Percentiles rank a stretch among this genome's conserved stretches.
Conservation (phyloP, 2,113 vertebrate genomes). For the Benitochromis conjunctus region DNA sequence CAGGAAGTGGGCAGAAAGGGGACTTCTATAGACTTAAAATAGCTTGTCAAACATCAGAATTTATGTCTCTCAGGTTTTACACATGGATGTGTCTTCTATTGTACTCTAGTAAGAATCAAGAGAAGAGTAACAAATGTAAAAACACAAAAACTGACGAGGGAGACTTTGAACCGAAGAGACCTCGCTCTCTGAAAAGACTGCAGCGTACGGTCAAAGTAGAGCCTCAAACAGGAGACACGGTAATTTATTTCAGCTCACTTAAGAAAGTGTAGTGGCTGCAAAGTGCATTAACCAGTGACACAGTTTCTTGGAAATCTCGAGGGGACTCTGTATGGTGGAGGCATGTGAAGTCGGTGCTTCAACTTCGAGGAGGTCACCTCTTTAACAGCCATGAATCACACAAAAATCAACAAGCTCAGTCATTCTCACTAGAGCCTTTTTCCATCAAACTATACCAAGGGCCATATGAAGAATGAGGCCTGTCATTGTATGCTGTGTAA, state of each 20-base stretch:
- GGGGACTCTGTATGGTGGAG: conserved; percentile 15
- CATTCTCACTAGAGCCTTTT: conserved; percentile 26
- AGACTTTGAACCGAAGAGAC: neutral
- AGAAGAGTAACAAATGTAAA: conserved; percentile 4
- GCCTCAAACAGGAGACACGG: neutral
- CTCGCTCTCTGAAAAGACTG: neutral
- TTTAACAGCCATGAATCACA: conserved; percentile 46
- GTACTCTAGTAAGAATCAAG: neutral
- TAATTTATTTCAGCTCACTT: conserved; percentile 45
- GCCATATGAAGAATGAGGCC: conserved; percentile 26
- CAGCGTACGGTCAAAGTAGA: neutral
- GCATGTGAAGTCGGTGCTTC: neutral
- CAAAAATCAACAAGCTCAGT: conserved; percentile 37
- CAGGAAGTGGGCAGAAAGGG: conserved; percentile 62
- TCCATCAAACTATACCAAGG: conserved; percentile 16
- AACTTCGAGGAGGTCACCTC: conserved; percentile 34
- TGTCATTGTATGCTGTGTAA: neutral
- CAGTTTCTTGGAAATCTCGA: conserved; percentile 28
- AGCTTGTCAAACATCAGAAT: conserved; percentile 3
- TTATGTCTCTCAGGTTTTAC: neutral
- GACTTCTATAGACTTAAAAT: conserved; percentile 50
- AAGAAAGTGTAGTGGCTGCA: conserved; percentile 45
- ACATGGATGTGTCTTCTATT: neutral
- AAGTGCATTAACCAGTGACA: conserved; percentile 54
- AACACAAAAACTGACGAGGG: conserved; percentile 8